Conservation (phyloP, 2,888 invertebrate genomes). For the Erynnis tages region DNA sequence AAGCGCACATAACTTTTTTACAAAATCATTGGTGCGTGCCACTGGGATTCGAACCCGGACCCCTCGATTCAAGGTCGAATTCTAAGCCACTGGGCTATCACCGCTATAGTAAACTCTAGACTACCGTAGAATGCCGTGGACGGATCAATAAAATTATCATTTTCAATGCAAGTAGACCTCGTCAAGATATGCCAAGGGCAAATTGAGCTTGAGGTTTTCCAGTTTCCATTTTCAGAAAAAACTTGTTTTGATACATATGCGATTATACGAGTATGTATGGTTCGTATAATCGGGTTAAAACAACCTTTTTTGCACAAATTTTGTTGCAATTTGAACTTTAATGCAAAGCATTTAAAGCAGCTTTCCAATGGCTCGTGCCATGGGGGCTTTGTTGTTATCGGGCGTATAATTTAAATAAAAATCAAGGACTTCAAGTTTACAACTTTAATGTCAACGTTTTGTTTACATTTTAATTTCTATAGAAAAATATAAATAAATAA, state of each 20-base stretch:
- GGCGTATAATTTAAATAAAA: too few species aligned
- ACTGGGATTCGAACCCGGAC: too few species aligned
- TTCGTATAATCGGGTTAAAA: not conserved
- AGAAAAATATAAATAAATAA: too few species aligned
- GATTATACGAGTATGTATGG: conserved; percentile 6
- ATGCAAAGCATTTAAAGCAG: not conserved
- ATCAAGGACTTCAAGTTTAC: conserved; percentile 72
- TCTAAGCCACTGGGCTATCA: too few species aligned
- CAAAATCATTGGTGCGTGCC: too few species aligned
- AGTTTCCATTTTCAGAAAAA: conserved; percentile 80
- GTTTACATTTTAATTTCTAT: conserved; percentile 69
- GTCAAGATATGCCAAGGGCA: conserved; percentile 71
- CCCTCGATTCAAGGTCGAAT: too few species aligned
- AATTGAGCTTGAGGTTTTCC: conserved; percentile 60
- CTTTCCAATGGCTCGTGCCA: not conserved
- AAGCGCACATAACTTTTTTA: too few species aligned
- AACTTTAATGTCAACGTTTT: conserved; percentile 74
- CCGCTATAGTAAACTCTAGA: not conserved
- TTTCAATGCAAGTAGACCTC: conserved; percentile 34
- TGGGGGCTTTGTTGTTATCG: too few species aligned
- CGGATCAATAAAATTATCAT: conserved; percentile 15
- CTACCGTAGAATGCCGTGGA: not conserved
- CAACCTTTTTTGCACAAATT: not conserved
- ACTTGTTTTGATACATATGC: conserved; percentile 56
- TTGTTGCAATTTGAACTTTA: conserved; percentile 15